Evolutionary conservation across 1,140 invertebrate species (phyloP).

Genomic region (Ceratina australensis): DNA sequence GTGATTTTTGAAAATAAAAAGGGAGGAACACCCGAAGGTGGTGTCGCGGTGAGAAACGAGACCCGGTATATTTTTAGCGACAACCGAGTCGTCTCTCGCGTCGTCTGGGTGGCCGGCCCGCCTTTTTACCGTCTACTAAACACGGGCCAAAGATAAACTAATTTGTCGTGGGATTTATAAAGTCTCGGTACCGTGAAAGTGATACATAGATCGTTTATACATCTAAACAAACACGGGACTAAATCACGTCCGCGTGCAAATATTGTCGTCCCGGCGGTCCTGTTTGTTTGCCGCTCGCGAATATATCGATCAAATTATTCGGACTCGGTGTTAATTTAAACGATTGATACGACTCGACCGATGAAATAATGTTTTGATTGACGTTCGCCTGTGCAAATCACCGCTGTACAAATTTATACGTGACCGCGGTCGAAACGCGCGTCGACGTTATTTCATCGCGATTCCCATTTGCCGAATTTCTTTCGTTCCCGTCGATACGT

Average conservation of each 20-base stretch:
- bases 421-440: background rate
- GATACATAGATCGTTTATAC: constrained; percentile 57
- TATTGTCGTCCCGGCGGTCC: background rate
- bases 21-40: background rate
- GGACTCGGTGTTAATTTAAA: background rate
- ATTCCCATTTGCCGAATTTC: background rate
- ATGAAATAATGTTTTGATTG: background rate
- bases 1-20: background rate
- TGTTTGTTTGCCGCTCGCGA: background rate
- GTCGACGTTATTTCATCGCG: background rate
- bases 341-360: background rate
- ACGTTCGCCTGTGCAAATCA: background rate
- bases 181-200: constrained; percentile 47
- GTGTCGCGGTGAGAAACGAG: constrained; percentile 52
- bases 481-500: background rate
- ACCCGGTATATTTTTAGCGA: constrained; percentile 61
- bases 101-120: constrained; percentile 58
- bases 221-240: constrained; percentile 46
- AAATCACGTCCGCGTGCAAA: constrained; percentile 15
- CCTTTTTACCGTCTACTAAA: constrained; percentile 58
- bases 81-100: constrained; percentile 42
- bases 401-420: background rate
- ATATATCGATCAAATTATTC: constrained; percentile 13
- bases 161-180: constrained; percentile 66
- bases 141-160: constrained; percentile 63